These are phyloP conservation scores for Lepidurus apus DNA, from an alignment of 1,140 invertebrate genomes.

Conservation along the genomic window DNA sequence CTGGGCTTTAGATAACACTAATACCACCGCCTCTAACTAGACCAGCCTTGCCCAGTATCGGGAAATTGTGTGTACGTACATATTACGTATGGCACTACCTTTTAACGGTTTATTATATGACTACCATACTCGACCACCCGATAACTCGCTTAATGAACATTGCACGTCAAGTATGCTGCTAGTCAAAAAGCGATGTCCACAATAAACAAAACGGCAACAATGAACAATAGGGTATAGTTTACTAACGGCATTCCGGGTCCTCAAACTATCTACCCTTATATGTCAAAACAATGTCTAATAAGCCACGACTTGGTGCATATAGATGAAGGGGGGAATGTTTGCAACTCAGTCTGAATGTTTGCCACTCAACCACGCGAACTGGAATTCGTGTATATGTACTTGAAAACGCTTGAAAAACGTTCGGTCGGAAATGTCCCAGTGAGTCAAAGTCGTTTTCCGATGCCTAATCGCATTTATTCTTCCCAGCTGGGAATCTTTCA, in stretches of 20 bases:
- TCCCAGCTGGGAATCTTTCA: slow-evolving; percentile 10
- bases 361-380: background rate
- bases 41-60: background rate
- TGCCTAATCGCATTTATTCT: background rate
- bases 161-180: background rate
- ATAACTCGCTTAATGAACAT: background rate
- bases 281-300: background rate
- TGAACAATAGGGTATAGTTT: background rate
- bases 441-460: slow-evolving; percentile 15
- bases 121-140: background rate
- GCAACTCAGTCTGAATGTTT: background rate
- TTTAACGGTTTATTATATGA: background rate
- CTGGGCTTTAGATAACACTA: background rate
- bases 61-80: background rate
- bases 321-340: background rate
- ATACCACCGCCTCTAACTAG: background rate
- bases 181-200: background rate
- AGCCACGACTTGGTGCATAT: background rate
- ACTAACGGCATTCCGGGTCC: background rate
- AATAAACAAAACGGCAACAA: background rate
- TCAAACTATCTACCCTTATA: background rate
- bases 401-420: background rate
- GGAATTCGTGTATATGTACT: background rate
- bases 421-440: background rate
- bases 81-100: background rate